A percentile compares a stretch with the other conserved stretches of the same genome.
These are phyloP conservation scores for Genyomyrus donnyi DNA, from an alignment of 2,113 vertebrate genomes.

Conservation along the genomic window DNA sequence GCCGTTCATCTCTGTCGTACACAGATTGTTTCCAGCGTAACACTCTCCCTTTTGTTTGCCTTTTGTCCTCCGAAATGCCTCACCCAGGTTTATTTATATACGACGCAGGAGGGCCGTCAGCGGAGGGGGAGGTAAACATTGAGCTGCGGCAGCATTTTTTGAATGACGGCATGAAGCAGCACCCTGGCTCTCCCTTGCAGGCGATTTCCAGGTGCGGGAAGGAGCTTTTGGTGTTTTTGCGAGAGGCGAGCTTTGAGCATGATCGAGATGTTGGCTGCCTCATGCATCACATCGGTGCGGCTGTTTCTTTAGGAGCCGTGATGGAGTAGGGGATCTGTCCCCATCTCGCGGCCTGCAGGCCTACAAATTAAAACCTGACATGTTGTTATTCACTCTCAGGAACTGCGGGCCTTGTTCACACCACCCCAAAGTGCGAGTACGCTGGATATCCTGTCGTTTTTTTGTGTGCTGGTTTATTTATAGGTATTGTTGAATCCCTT, in stretches of 20 bases:
- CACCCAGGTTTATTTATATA: neutral
- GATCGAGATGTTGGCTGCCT: neutral
- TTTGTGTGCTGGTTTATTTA: neutral
- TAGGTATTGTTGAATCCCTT: neutral
- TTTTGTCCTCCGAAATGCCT: neutral
- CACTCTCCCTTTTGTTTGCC: neutral
- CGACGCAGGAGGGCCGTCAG: neutral
- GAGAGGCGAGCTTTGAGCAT: neutral
- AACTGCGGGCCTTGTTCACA: neutral
- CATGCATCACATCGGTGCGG: neutral
- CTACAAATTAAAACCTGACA: constrained; percentile 7
- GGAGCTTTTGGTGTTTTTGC: neutral
- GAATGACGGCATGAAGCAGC: neutral
- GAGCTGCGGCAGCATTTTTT: neutral
- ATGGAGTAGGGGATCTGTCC: neutral
- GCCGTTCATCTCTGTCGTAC: neutral
- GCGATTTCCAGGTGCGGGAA: neutral
- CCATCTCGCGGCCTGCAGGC: neutral
- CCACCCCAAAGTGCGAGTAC: neutral
- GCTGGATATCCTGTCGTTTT: neutral
- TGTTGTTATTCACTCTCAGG: constrained; percentile 2
- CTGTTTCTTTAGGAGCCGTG: constrained; percentile 5
- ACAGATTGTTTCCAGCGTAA: neutral
- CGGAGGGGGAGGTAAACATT: neutral
- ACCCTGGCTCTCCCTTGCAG: neutral